Evolutionary conservation across 2,797 vertebrate genomes (phyloP).

Genomic region (Epinephelus coioides): DNA sequence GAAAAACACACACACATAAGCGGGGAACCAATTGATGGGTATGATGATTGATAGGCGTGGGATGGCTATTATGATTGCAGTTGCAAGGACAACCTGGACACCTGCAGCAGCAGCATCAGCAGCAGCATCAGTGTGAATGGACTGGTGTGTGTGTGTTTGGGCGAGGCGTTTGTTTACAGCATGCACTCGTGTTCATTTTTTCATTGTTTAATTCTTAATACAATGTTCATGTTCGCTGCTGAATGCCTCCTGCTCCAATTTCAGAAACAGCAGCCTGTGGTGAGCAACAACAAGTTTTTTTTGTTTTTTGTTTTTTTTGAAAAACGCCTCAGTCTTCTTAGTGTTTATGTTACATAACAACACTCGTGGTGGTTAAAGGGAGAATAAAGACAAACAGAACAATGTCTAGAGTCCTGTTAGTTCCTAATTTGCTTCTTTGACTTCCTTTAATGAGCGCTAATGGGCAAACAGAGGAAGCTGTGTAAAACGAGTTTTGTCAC

Average conservation of each 20-base stretch:
- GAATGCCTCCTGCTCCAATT: conserved; percentile 24
- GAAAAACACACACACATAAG: conserved; percentile 47
- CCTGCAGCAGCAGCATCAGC: conserved; percentile 19
- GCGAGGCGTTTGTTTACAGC: conserved; percentile 29
- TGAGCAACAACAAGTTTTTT: conserved; percentile 3
- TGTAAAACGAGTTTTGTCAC: conserved; percentile 6
- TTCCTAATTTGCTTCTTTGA: conserved; percentile 17
- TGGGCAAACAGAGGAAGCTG: conserved; percentile 31
- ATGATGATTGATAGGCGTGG: conserved; percentile 66
- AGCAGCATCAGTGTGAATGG: conserved; percentile 7
- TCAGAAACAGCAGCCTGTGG: conserved; percentile 1
- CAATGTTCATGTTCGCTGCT: background rate
- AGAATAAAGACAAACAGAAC: conserved; percentile 26
- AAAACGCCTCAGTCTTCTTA: conserved; percentile 14
- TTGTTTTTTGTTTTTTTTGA: background rate
- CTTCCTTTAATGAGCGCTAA: conserved; percentile 9
- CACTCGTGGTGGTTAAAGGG: conserved; percentile 14
- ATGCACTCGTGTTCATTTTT: background rate
- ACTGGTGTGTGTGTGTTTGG: conserved; percentile 7
- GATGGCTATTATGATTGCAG: conserved; percentile 49
- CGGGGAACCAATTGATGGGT: conserved; percentile 34
- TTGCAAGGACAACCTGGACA: conserved; percentile 60
- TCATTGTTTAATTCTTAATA: conserved; percentile 5
- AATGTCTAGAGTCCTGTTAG: conserved; percentile 35
- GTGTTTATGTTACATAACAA: conserved; percentile 52